Base-by-base conservation (phyloP, 1,140 invertebrate genomes). In the Acromyrmex echinatior region DNA sequence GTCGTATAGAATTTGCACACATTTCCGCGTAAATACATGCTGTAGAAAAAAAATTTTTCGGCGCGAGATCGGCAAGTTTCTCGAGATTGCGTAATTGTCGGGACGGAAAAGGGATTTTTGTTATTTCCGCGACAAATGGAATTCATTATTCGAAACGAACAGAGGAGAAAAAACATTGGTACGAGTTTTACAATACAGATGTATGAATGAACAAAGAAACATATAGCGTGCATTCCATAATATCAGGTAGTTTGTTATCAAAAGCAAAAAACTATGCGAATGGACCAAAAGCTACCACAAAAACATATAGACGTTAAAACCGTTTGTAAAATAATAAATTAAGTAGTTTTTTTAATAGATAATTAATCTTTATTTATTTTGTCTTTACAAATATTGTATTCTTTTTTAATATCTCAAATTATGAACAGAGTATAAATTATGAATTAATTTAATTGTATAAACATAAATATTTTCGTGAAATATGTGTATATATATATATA, bases 1-100 rank as follows among this genome's bases (percentile, higher is more conserved):
- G 39, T 7, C n/a, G 80, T 84, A 84, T 76, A 62, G n/a, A 45
- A 84, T 84, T 84, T 76, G 56, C 70, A 84, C 80, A 49, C 39
- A 84, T 84, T 84, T 84, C 80, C 28, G 31, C 35, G 39, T 71
- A 82, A 73, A 82, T 56, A 73, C 16, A 12, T 1, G 39, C 14
- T 10, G 21, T 21, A 1, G 9, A 70, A 62, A 49, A 28, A 28
- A 35, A 76, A 31, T 35, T 16, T 28, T 56, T 79, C 16, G 21
- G 39, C 21, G 9, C 35, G 12, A 49, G 0, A 79, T 28, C n/a
- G 16, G 16, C 31, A 21, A 53, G 70, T 76, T 49, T 62, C 70
- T 74, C 18, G 53, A 45, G 45, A 62, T 12, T n/a, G 35, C 53
- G 56, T 84, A 84, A 84, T 84, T 76, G 70, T 76, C 51, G 58